A percentile compares a stretch with the other conserved stretches of the same genome.
These are phyloP conservation scores for Speoplatyrhinus poulsoni DNA, from an alignment of 2,113 vertebrate species.

Conservation along the genomic window DNA sequence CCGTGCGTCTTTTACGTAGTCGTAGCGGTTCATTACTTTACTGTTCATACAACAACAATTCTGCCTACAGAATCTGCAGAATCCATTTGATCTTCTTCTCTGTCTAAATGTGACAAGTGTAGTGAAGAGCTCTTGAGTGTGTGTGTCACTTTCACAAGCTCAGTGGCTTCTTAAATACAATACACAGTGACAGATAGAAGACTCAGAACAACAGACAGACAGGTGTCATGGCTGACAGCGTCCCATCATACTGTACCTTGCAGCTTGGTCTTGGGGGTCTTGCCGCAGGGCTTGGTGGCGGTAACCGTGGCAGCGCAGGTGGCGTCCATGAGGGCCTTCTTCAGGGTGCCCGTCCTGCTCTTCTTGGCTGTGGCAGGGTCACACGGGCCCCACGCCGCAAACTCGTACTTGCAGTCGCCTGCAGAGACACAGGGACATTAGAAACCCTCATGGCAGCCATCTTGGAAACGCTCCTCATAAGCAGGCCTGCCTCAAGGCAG, in stretches of 20 bases:
- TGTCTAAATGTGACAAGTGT: too few relatives aligned
- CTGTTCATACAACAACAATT: too few relatives aligned
- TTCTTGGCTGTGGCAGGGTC: constrained; percentile 89
- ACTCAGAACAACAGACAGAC: too few relatives aligned
- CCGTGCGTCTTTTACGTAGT: too few relatives aligned
- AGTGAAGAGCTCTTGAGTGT: too few relatives aligned
- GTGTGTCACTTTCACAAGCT: too few relatives aligned
- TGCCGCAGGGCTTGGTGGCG: constrained; percentile 93
- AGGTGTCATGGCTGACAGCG: not conserved
- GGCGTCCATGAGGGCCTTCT: constrained; percentile 91
- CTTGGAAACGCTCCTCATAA: not conserved
- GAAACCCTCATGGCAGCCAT: not conserved
- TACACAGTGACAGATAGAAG: too few relatives aligned
- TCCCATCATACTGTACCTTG: constrained; percentile 84
- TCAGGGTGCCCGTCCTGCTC: constrained; percentile 88
- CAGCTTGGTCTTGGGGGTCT: constrained; percentile 89
- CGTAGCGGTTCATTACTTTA: too few relatives aligned
- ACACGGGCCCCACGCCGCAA: constrained; percentile 96
- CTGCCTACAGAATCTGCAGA: too few relatives aligned
- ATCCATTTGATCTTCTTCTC: too few relatives aligned
- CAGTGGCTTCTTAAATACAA: too few relatives aligned
- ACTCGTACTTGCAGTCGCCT: constrained; percentile 98
- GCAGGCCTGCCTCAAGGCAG: constrained; percentile 4
- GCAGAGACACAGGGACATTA: constrained; percentile 5
- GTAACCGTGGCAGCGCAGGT: constrained; percentile 89